These are phyloP conservation scores for Tortricodes alternella DNA, from an alignment of 2,888 invertebrate genomes.

Conservation along the genomic window DNA sequence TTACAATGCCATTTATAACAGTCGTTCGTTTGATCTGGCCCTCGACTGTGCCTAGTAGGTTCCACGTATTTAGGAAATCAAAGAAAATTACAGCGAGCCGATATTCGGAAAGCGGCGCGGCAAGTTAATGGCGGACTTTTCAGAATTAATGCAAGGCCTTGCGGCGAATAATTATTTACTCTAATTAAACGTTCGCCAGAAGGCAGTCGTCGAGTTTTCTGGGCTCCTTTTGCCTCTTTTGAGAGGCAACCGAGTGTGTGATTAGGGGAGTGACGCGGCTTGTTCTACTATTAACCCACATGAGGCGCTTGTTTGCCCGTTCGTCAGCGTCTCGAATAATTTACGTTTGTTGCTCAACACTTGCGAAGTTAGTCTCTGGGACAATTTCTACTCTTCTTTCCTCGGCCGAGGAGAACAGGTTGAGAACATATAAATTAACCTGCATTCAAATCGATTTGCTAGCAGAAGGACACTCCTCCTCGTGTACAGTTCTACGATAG, in stretches of 20 bases:
- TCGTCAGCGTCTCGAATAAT: constrained; percentile 38
- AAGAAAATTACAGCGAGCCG: constrained; percentile 34
- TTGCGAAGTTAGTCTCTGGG: constrained; percentile 24
- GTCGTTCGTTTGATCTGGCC: constrained; percentile 21
- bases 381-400: neutral
- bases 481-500: too few relatives aligned
- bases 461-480: too few relatives aligned
- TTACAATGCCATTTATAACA: constrained; percentile 23
- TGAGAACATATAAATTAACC: too few relatives aligned
- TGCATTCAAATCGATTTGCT: too few relatives aligned
- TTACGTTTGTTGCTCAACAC: constrained; percentile 35
- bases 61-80: constrained; percentile 27
- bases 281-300: constrained; percentile 37
- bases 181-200: constrained; percentile 58
- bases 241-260: constrained; percentile 66
- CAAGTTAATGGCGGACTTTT: constrained; percentile 41
- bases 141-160: constrained; percentile 41
- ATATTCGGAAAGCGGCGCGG: constrained; percentile 36
- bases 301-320: constrained; percentile 44
- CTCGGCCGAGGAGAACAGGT: neutral
- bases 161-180: constrained; percentile 56
- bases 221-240: constrained; percentile 52
- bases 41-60: constrained; percentile 17
- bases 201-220: constrained; percentile 52
- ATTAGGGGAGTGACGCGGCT: constrained; percentile 60